These are phyloP conservation scores for Dipodomys ordii DNA, from an alignment of 2,113 vertebrate genomes.

Conservation along the genomic window DNA sequence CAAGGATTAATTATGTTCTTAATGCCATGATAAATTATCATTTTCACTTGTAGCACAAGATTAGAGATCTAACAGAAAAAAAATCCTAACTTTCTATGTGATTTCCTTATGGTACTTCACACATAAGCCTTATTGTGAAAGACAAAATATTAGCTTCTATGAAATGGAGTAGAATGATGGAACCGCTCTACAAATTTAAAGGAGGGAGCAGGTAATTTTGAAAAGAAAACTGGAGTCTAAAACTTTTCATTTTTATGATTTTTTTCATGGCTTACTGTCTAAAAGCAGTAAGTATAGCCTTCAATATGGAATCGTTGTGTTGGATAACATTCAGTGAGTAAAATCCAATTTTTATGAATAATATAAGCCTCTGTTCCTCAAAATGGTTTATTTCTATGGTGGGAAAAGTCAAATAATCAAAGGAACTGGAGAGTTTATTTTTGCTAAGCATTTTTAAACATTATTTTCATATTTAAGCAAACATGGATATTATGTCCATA, in stretches of 20 bases:
- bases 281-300: constrained; percentile 29
- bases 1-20: constrained; percentile 64
- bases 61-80: constrained; percentile 14
- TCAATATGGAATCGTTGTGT: constrained; percentile 25
- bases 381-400: constrained; percentile 43
- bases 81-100: constrained; percentile 44
- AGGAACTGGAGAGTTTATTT: constrained; percentile 36
- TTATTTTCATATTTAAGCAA: constrained; percentile 53
- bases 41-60: constrained; percentile 66
- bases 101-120: not conserved
- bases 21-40: constrained; percentile 57
- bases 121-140: constrained; percentile 49
- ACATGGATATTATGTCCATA: constrained; percentile 38
- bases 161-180: constrained; percentile 26
- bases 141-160: constrained; percentile 41
- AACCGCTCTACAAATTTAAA: constrained; percentile 52
- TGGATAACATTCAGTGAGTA: constrained; percentile 34
- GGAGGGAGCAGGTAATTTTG: constrained; percentile 14
- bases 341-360: constrained; percentile 44
- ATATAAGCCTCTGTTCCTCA: constrained; percentile 9
- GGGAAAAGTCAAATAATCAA: constrained; percentile 38
- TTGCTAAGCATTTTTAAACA: constrained; percentile 36
- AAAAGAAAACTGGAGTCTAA: not conserved
- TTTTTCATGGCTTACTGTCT: constrained; percentile 23
- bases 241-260: constrained; percentile 55